Percentiles rank a stretch among this genome's conserved stretches.
These are phyloP conservation scores for Scolopax mira DNA, from an alignment of 2,113 vertebrate species.

Conservation along the genomic window DNA sequence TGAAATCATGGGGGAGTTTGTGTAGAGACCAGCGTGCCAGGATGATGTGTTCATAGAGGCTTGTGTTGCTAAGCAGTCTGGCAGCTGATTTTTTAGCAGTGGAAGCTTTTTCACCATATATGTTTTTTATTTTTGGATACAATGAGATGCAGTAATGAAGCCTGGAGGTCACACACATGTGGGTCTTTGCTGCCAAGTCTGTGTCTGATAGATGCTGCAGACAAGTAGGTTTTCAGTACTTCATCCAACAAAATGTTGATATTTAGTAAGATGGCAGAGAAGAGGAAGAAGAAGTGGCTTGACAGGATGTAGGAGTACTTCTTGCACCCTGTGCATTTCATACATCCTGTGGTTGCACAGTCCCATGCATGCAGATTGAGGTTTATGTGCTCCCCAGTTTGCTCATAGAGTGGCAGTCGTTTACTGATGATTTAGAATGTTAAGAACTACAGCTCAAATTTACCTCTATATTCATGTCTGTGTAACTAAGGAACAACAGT, in stretches of 20 bases:
- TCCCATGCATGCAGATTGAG: neutral
- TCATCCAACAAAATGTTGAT: neutral
- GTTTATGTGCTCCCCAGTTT: neutral
- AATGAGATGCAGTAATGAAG: neutral
- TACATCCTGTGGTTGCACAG: neutral
- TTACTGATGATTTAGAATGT: neutral
- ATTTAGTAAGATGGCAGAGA: neutral
- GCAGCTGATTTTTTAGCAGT: neutral
- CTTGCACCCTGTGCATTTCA: neutral
- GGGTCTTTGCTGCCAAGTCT: neutral
- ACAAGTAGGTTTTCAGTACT: neutral
- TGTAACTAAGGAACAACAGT: neutral
- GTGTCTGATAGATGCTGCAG: neutral
- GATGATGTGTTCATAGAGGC: neutral
- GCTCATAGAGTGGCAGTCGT: neutral
- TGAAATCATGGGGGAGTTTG: neutral
- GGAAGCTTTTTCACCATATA: neutral
- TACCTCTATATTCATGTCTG: neutral
- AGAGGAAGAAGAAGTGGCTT: neutral
- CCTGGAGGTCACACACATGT: neutral
- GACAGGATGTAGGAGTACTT: neutral
- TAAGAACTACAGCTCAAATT: constrained; percentile 4
- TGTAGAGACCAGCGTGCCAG: neutral
- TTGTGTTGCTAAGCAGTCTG: constrained; percentile 24
- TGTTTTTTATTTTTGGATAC: neutral